A percentile compares a stretch with the other conserved stretches of the same genome.
These are phyloP conservation scores for Eristalinus aeneus DNA, from an alignment of 2,888 invertebrate species.

Conservation along the genomic window DNA sequence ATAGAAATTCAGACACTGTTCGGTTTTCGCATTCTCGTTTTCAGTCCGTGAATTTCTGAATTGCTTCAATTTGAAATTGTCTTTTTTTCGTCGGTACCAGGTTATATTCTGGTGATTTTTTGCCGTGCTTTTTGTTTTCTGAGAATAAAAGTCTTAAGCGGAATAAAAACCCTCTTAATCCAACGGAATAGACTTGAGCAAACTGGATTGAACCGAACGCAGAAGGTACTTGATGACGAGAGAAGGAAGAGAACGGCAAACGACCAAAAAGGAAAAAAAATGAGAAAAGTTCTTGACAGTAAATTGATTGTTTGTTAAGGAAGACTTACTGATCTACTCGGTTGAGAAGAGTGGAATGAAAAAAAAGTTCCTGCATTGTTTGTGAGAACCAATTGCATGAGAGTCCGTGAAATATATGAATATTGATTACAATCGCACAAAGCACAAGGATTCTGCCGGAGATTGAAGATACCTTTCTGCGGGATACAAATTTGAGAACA, in stretches of 20 bases:
- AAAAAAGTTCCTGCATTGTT: neutral
- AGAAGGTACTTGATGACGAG: conserved; percentile 58
- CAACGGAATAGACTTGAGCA: conserved; percentile 51
- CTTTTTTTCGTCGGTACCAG: conserved; percentile 5
- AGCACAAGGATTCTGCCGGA: neutral
- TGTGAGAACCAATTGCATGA: neutral
- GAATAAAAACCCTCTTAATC: conserved; percentile 60
- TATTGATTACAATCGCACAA: neutral
- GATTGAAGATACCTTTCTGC: neutral
- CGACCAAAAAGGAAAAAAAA: conserved; percentile 1
- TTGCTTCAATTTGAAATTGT: conserved; percentile 32
- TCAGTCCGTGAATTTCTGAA: neutral
- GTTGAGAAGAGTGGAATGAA: neutral
- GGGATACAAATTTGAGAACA: neutral
- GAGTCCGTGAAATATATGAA: neutral
- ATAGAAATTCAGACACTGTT: conserved; percentile 61
- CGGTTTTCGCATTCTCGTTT: conserved; percentile 14
- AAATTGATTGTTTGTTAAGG: conserved; percentile 71
- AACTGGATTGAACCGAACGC: conserved; percentile 44
- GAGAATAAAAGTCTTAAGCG: conserved; percentile 13
- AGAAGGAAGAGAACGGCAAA: too few species aligned
- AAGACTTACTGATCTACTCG: conserved; percentile 31
- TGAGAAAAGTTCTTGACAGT: conserved; percentile 65
- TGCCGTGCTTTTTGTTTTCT: conserved; percentile 4
- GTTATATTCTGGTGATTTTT: conserved; percentile 16